Base-by-base conservation (phyloP, 2,888 invertebrate genomes). In the Dusona sp. region DNA sequence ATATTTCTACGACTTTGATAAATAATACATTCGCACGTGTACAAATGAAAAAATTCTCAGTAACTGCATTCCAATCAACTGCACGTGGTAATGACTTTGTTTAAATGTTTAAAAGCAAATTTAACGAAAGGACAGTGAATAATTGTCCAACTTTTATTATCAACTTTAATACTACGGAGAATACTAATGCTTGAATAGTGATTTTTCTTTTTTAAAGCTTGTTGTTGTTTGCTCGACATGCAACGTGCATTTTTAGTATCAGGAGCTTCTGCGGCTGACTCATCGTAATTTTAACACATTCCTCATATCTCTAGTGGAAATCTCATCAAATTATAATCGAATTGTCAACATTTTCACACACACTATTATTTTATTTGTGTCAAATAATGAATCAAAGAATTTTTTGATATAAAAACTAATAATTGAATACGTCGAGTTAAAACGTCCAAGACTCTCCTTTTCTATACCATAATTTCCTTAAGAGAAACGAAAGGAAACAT, bases 191-290 rank as follows among this genome's bases (percentile, higher is more conserved):
- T 61, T 11, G 25, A 25, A 25, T 4, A 11, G 25, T 29, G 13
- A 19, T 19, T 29, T 29, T 61, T 61, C 29, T 29, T n/a, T 54
- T 54, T 54, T 8, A 2, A 22, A 16, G 61, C 29, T 61, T 61
- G 29, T 61, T 61, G 29, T 61, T 61, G 16, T 61, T 29, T 16
- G 29, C 16, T 29, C 6, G 29, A 61, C 61, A 29, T 29, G 61
- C 61, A 61, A 61, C 61, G 29, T 61, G 61, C 61, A 29, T 61
- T 61, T 61, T 16, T 1, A 61, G 29, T 6, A 29, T 29, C 29
- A 54, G 22, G 11, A 68, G 42, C 42, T 38, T 22, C 8, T 16
- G 68, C 68, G 19, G 29, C 29, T 70, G 70, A 70, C 70, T 70
- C 70, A 70, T 70, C 70, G 22, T 29, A 19, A 48, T 16, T 70